Conservation (phyloP, 2,113 vertebrate species). For the Cololabis saira region DNA sequence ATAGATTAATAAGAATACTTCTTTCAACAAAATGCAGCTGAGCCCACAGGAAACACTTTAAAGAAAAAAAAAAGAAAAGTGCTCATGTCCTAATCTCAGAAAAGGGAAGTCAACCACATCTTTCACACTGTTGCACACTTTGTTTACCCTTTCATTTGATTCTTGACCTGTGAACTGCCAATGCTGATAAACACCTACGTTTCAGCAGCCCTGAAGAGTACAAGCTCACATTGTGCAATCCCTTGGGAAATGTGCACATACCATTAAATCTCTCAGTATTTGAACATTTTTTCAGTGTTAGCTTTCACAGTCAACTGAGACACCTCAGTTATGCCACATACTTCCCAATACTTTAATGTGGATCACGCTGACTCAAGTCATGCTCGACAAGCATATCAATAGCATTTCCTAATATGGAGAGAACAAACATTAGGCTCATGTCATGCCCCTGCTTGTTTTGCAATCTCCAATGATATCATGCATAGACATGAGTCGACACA, state of each 20-base stretch:
- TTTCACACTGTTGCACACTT: slow-evolving; percentile 6
- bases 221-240: neutral
- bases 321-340: neutral
- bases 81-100: neutral
- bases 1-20: too few species aligned
- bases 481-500: slow-evolving; percentile 72
- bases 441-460: slow-evolving; percentile 69
- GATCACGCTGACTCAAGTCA: slow-evolving; percentile 9
- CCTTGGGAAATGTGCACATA: slow-evolving; percentile 6
- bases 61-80: neutral
- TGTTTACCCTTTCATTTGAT: slow-evolving; percentile 21
- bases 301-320: slow-evolving; percentile 24
- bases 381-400: slow-evolving; percentile 6
- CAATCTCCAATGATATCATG: slow-evolving; percentile 62
- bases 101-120: slow-evolving; percentile 7
- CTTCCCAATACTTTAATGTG: slow-evolving; percentile 6
- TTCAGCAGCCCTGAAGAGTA: neutral
- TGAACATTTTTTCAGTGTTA: slow-evolving; percentile 10
- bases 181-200: neutral
- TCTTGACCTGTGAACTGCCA: neutral
- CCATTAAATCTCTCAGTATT: slow-evolving; percentile 14
- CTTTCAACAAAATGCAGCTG: neutral
- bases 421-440: slow-evolving; percentile 43
- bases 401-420: slow-evolving; percentile 62
- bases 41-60: neutral